A percentile compares a stretch with the other conserved stretches of the same genome.
These are phyloP conservation scores for Mus minutoides DNA, from an alignment of 2,797 vertebrate species.

Conservation along the genomic window DNA sequence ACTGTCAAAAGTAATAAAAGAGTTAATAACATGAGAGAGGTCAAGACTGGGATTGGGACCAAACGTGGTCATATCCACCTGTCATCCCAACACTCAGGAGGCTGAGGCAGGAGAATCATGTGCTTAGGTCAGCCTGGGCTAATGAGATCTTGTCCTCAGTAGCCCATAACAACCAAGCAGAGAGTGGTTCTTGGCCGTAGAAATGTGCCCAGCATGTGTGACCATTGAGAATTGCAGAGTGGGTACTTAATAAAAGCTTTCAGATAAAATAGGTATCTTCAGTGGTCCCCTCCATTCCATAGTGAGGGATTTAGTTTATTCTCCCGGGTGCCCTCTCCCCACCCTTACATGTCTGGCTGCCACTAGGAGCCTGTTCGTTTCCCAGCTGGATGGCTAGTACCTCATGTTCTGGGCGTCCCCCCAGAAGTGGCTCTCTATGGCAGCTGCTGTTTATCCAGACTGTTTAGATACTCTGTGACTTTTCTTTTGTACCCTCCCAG, in stretches of 20 bases:
- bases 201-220: neutral
- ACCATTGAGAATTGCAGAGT: neutral
- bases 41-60: neutral
- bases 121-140: neutral
- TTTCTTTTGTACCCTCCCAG: neutral
- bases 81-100: neutral
- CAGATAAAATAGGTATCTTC: neutral
- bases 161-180: neutral
- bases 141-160: neutral
- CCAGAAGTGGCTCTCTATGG: neutral
- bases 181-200: neutral
- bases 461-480: neutral
- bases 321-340: neutral
- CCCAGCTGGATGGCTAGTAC: too few species aligned
- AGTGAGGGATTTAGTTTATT: neutral
- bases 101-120: neutral
- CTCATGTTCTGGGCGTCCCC: neutral
- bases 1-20: neutral
- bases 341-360: neutral
- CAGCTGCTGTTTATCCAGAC: neutral
- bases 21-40: neutral
- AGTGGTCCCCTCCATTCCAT: neutral
- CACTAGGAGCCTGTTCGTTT: neutral
- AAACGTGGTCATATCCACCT: neutral
- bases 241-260: neutral